Conservation (phyloP, 1,140 invertebrate genomes). For the Rhopalosiphum padi region DNA sequence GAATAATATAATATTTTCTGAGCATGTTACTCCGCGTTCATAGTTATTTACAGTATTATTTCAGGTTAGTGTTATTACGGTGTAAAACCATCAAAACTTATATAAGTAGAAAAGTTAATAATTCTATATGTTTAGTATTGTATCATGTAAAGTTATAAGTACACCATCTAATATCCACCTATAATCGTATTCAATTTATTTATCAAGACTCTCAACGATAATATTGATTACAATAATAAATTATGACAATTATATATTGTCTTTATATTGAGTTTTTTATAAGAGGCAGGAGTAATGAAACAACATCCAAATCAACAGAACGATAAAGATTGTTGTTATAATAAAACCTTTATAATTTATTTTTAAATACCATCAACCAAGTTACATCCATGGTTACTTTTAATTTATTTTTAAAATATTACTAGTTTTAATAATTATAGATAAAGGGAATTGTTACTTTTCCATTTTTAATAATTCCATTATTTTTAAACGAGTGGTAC, state of each 20-base stretch:
- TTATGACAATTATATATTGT: neutral
- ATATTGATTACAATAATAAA: neutral
- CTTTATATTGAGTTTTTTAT: neutral
- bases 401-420: neutral
- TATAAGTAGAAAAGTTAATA: neutral
- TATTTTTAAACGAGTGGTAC: neutral
- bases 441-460: too few relatives aligned
- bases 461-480: neutral
- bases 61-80: neutral
- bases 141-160: neutral
- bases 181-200: neutral
- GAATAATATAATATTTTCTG: neutral
- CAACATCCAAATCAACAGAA: neutral
- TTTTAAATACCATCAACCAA: neutral
- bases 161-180: neutral
- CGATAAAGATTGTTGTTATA: neutral
- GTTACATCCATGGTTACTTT: neutral
- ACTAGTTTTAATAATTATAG: neutral
- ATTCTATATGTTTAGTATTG: neutral
- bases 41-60: neutral
- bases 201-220: neutral
- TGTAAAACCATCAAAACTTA: neutral
- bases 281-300: neutral
- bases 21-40: neutral
- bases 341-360: neutral